Percentiles rank a stretch among this genome's conserved stretches.
Conservation (phyloP, 2,797 vertebrate genomes). For the Sparus aurata region DNA sequence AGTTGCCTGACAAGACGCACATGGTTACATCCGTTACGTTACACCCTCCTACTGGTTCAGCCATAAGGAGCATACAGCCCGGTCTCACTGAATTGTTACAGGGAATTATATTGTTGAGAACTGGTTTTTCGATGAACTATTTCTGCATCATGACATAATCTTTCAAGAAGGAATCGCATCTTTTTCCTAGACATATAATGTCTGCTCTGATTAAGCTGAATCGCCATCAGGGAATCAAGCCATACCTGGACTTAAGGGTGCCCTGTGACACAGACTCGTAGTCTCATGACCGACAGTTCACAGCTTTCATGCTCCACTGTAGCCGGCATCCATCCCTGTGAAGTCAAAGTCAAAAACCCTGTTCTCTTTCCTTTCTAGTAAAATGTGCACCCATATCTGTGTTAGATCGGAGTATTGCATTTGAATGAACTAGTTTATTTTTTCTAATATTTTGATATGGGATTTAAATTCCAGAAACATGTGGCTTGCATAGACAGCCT, state of each 20-base stretch:
- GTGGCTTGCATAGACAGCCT: constrained; percentile 15
- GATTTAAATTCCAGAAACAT: constrained; percentile 15
- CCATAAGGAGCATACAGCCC: too few species aligned
- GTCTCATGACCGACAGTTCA: constrained; percentile 29
- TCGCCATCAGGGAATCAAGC: neutral
- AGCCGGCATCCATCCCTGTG: neutral
- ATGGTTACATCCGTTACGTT: too few species aligned
- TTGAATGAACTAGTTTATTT: constrained; percentile 7
- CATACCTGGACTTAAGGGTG: constrained; percentile 7
- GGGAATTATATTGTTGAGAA: too few species aligned
- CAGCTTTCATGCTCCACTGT: constrained; percentile 22
- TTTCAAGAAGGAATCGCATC: too few species aligned
- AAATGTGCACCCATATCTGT: neutral
- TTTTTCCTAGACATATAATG: too few species aligned
- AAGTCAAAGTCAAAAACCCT: constrained; percentile 23
- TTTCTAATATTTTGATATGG: neutral
- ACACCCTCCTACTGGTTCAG: too few species aligned
- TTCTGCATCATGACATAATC: too few species aligned
- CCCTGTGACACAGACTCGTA: constrained; percentile 12
- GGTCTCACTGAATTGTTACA: too few species aligned
- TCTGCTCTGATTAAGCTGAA: neutral
- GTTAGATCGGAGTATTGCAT: neutral
- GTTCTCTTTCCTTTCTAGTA: constrained; percentile 16
- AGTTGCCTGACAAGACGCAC: too few species aligned
- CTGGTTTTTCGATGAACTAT: too few species aligned